Evolutionary conservation across 2,113 vertebrate species (phyloP).

Genomic region (Sclerurus mexicanus): DNA sequence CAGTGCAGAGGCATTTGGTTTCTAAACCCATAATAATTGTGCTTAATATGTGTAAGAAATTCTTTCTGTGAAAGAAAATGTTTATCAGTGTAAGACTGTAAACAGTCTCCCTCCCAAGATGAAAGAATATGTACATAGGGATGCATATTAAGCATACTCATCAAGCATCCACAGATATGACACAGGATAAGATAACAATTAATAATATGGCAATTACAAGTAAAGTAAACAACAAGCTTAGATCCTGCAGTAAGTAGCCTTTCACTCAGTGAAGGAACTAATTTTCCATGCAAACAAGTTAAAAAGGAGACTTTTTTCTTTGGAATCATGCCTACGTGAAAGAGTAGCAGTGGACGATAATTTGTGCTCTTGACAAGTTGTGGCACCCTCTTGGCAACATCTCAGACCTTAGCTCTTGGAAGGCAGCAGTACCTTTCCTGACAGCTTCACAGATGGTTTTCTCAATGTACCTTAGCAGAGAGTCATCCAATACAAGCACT

Average conservation of each 20-base stretch:
- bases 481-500: not conserved
- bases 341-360: not conserved
- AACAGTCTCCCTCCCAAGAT: not conserved
- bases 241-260: not conserved
- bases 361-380: not conserved
- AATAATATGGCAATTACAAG: not conserved
- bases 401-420: not conserved
- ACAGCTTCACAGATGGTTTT: not conserved
- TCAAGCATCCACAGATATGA: not conserved
- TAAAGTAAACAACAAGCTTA: not conserved
- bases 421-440: not conserved
- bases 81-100: not conserved
- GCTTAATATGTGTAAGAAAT: not conserved
- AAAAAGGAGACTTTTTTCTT: not conserved
- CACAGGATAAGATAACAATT: not conserved
- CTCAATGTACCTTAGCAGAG: not conserved
- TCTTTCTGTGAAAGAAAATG: not conserved
- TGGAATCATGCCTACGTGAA: not conserved
- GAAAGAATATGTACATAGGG: not conserved
- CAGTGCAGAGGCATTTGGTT: constrained; percentile 9
- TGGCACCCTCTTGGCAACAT: not conserved
- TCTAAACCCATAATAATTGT: not conserved
- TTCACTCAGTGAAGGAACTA: not conserved
- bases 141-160: not conserved
- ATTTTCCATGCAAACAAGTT: not conserved